A percentile compares a stretch with the other conserved stretches of the same genome.
These are phyloP conservation scores for Copidosoma floridanum DNA, from an alignment of 1,140 invertebrate genomes.

Conservation along the genomic window DNA sequence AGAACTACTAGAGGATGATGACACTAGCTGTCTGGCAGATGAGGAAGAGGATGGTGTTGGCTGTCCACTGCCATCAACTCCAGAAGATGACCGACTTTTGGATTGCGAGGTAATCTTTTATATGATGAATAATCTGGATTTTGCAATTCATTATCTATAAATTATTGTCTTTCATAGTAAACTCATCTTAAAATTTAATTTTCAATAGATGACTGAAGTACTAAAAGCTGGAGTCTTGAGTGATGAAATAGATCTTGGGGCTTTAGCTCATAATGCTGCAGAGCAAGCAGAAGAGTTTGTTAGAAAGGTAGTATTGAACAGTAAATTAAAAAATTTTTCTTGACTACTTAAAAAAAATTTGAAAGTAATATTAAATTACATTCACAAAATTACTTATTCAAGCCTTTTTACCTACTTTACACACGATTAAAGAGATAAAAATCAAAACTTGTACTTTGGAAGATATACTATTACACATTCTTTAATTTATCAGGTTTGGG, in stretches of 20 bases:
- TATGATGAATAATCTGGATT: too few species aligned
- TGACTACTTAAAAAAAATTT: neutral
- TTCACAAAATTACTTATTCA: neutral
- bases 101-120: slow-evolving; percentile 65
- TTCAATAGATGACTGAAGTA: slow-evolving; percentile 77
- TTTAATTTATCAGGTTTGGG: slow-evolving; percentile 66
- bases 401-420: too few species aligned
- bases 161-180: slow-evolving; percentile 12
- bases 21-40: slow-evolving; percentile 63
- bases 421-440: too few species aligned
- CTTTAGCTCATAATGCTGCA: slow-evolving; percentile 82
- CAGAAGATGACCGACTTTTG: slow-evolving; percentile 77
- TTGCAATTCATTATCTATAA: neutral
- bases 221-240: slow-evolving; percentile 78
- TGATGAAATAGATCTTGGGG: slow-evolving; percentile 78
- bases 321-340: neutral
- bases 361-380: neutral
- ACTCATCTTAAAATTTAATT: slow-evolving; percentile 5
- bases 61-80: slow-evolving; percentile 81
- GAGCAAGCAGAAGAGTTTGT: slow-evolving; percentile 94
- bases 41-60: slow-evolving; percentile 79
- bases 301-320: slow-evolving; percentile 67
- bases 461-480: too few species aligned
- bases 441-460: too few species aligned
- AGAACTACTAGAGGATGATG: slow-evolving; percentile 61